These are phyloP conservation scores for Zhuqinia jingwanae DNA, from an alignment of 2,888 invertebrate genomes.

Conservation along the genomic window DNA sequence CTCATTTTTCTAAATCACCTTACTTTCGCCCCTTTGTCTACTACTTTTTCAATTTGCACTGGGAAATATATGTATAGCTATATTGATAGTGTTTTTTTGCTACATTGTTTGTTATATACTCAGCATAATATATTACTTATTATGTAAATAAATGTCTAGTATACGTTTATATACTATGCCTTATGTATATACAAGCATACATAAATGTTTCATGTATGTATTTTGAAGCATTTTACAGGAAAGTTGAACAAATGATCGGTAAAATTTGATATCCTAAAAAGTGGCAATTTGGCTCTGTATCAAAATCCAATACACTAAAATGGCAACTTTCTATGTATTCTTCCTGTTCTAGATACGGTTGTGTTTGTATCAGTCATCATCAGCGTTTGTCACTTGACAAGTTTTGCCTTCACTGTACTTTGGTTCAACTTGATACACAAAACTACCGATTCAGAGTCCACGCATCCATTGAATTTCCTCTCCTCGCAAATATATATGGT, in stretches of 20 bases:
- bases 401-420: background rate
- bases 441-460: no score
- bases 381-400: background rate
- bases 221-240: background rate
- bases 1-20: conserved; percentile 68
- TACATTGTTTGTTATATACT: background rate
- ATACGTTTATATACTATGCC: background rate
- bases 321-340: background rate
- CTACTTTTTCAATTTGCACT: conserved; percentile 52
- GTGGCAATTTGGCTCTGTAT: conserved; percentile 62
- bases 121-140: conserved; percentile 19
- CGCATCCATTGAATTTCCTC: no score
- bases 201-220: background rate
- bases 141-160: background rate
- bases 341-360: conserved; percentile 8
- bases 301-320: conserved; percentile 60
- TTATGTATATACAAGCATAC: no score
- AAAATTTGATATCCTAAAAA: conserved; percentile 50
- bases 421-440: no score
- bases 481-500: no score
- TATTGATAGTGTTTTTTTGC: background rate
- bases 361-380: conserved; percentile 41
- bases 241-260: conserved; percentile 27
- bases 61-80: background rate
- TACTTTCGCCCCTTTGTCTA: conserved; percentile 40